Evolutionary conservation across 2,888 invertebrate species (phyloP).

Genomic region (Melanostoma scalare): DNA sequence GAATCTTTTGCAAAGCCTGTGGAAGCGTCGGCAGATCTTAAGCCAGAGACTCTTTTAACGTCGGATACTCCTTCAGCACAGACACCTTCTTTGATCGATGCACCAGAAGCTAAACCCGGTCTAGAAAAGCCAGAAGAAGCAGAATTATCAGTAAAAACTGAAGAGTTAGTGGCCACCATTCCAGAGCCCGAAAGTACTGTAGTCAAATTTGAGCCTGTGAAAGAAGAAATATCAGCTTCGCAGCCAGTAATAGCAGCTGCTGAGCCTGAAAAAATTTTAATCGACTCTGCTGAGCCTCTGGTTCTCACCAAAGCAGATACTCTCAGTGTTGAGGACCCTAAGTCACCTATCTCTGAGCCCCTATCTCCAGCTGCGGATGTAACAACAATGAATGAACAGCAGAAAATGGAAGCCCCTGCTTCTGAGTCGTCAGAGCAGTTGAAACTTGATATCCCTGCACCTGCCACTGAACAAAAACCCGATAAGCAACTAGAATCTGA

Average conservation of each 20-base stretch:
- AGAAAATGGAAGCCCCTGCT: constrained; percentile 1
- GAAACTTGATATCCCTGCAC: not conserved
- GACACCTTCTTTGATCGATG: not conserved
- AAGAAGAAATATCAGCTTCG: too few species aligned
- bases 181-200: not conserved
- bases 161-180: not conserved
- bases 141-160: not conserved
- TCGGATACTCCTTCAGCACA: not conserved
- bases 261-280: not conserved
- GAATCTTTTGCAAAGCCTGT: too few species aligned
- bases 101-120: not conserved
- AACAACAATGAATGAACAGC: not conserved
- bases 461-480: not conserved
- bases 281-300: not conserved
- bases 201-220: too few species aligned
- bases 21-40: too few species aligned
- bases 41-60: too few species aligned
- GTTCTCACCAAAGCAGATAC: not conserved
- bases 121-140: not conserved
- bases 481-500: constrained; percentile 24
- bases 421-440: not conserved
- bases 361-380: not conserved
- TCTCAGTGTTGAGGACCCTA: not conserved
- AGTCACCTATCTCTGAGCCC: not conserved
- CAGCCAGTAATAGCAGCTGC: not conserved